These are phyloP conservation scores for Drosophila eugracilis DNA, from an alignment of 1,140 invertebrate genomes.

Conservation along the genomic window DNA sequence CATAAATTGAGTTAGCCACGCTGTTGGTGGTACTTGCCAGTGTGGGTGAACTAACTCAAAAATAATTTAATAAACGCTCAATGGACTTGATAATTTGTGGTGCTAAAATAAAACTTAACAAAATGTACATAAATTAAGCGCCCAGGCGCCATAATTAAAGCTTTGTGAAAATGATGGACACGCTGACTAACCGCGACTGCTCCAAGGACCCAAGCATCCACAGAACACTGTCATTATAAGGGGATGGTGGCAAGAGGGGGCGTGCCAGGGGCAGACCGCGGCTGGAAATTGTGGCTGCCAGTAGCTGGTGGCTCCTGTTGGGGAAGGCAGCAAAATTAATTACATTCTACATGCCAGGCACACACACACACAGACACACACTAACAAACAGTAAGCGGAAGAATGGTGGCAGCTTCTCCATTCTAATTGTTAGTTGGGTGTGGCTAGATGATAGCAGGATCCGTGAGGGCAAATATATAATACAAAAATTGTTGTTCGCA, in stretches of 20 bases:
- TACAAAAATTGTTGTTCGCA: neutral
- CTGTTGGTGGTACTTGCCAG: too few relatives aligned
- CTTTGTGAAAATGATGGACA: conserved; percentile 71
- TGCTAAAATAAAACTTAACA: conserved; percentile 76
- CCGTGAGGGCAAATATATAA: conserved; percentile 2
- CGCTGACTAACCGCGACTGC: conserved; percentile 58
- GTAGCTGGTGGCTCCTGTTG: conserved; percentile 44
- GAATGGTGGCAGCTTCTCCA: neutral
- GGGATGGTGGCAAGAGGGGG: neutral
- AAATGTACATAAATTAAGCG: conserved; percentile 81
- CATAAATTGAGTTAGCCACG: conserved; percentile 7
- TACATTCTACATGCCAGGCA: conserved; percentile 75
- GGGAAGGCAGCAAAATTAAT: conserved; percentile 70
- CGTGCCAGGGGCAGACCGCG: neutral
- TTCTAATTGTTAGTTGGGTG: conserved; percentile 42
- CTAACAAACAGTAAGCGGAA: conserved; percentile 31
- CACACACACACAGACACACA: too few relatives aligned
- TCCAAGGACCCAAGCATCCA: conserved; percentile 18
- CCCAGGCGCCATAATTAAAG: conserved; percentile 77
- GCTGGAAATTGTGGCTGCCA: conserved; percentile 38
- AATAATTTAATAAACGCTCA: conserved; percentile 75
- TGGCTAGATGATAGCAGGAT: conserved; percentile 17
- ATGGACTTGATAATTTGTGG: conserved; percentile 81
- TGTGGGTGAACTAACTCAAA: neutral
- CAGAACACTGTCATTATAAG: conserved; percentile 44